Conservation (phyloP, 1,140 invertebrate genomes). For the Ephestia elutella region DNA sequence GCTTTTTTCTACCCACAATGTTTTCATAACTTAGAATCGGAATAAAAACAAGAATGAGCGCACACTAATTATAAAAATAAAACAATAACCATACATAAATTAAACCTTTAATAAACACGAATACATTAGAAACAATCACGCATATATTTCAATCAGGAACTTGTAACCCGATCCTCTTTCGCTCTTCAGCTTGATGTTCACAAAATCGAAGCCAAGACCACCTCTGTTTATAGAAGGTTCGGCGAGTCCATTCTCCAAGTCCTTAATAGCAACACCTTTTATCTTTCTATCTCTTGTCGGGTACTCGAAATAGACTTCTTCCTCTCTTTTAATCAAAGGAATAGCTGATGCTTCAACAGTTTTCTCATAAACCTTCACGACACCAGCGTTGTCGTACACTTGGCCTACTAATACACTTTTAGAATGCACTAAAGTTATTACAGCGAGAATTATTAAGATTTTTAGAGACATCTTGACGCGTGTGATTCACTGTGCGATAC, state of each 20-base stretch:
- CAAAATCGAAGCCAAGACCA: slow-evolving; percentile 58
- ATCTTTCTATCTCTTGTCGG: slow-evolving; percentile 53
- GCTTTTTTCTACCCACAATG: too few species aligned
- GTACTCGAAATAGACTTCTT: slow-evolving; percentile 54
- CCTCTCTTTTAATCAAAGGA: slow-evolving; percentile 38
- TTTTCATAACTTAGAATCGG: too few species aligned
- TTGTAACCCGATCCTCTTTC: slow-evolving; percentile 57
- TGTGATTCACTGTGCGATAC: slow-evolving; percentile 3
- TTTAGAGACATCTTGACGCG: slow-evolving; percentile 34
- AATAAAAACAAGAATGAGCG: too few species aligned
- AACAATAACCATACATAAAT: neutral
- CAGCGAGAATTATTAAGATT: slow-evolving; percentile 23
- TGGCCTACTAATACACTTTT: slow-evolving; percentile 53
- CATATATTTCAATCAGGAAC: slow-evolving; percentile 59
- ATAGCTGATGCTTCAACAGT: slow-evolving; percentile 33
- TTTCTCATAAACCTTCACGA: slow-evolving; percentile 48
- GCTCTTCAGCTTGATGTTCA: slow-evolving; percentile 60
- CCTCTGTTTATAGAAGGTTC: slow-evolving; percentile 50
- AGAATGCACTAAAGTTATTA: slow-evolving; percentile 20
- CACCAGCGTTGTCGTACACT: slow-evolving; percentile 39
- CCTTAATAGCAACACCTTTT: slow-evolving; percentile 37
- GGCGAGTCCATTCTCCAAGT: slow-evolving; percentile 38
- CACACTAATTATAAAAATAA: neutral
- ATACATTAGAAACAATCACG: slow-evolving; percentile 21
- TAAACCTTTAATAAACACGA: neutral